phyloP scores from a whole-genome alignment of 2,888 invertebrate species.

The Calameuta idolon region DNA sequence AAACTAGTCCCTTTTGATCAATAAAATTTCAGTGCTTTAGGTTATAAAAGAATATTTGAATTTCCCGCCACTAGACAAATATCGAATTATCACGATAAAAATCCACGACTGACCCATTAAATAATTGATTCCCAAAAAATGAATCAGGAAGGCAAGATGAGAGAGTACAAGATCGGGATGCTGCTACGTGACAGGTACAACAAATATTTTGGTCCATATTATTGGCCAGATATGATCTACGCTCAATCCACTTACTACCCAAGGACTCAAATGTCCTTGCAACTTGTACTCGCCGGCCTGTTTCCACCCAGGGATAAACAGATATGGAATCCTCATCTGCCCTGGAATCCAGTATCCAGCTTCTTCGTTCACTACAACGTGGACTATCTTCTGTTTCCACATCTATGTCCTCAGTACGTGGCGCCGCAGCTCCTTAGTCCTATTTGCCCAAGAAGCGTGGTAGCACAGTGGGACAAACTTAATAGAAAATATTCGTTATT shows the following conservation, averaged over 20 bases:
- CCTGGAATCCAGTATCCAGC: conserved; percentile 72
- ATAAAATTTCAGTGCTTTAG: too few relatives aligned
- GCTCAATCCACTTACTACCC: conserved; percentile 68
- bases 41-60: background rate
- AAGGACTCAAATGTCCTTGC: conserved; percentile 71
- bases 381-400: conserved; percentile 60
- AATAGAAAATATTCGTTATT: background rate
- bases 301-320: conserved; percentile 66
- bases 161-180: conserved; percentile 59
- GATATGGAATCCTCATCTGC: conserved; percentile 64
- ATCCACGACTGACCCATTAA: too few relatives aligned
- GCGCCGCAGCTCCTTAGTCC: background rate
- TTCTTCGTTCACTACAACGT: conserved; percentile 64
- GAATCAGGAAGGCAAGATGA: conserved; percentile 54
- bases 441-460: background rate
- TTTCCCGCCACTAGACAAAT: too few relatives aligned
- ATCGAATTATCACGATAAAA: too few relatives aligned
- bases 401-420: conserved; percentile 53
- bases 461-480: background rate
- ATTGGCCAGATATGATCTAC: conserved; percentile 54
- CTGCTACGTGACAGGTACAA: conserved; percentile 56
- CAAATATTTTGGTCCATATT: conserved; percentile 53
- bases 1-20: too few relatives aligned
- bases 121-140: too few relatives aligned
- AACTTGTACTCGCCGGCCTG: conserved; percentile 69